A percentile compares a stretch with the other conserved stretches of the same genome.
phyloP scores from a whole-genome alignment of 2,888 invertebrate species.

The Drosophila neotestacea region DNA sequence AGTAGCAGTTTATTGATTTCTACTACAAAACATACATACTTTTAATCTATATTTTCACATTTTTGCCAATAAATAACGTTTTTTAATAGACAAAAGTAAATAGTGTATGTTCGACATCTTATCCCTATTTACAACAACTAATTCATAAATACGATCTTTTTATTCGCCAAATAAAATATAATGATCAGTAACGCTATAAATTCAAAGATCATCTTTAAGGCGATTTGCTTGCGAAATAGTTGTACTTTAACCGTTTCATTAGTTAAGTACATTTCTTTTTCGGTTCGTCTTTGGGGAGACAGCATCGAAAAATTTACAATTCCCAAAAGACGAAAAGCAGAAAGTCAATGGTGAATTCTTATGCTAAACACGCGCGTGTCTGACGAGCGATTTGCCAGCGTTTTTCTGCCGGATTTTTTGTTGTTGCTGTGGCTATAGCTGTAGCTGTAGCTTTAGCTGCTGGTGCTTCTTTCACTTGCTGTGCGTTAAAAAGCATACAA shows the following conservation, averaged over 20 bases:
- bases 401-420: constrained; percentile 47
- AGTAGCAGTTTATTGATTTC: neutral
- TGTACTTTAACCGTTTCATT: constrained; percentile 30
- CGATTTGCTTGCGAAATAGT: constrained; percentile 28
- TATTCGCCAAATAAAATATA: no score
- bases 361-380: constrained; percentile 74
- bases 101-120: no score
- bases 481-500: constrained; percentile 56
- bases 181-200: no score
- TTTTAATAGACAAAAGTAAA: no score
- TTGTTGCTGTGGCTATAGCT: neutral
- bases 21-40: no score
- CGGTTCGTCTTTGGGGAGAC: constrained; percentile 22
- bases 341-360: constrained; percentile 56
- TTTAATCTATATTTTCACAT: no score
- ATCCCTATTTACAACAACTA: no score
- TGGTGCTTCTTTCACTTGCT: constrained; percentile 24
- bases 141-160: no score
- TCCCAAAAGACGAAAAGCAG: constrained; percentile 55
- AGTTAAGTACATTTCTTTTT: constrained; percentile 39
- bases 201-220: neutral
- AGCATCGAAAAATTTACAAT: constrained; percentile 45
- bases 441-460: constrained; percentile 3
- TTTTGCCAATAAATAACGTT: no score
- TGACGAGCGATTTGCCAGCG: constrained; percentile 67